These are phyloP conservation scores for Triplophysa rosa DNA, from an alignment of 2,113 vertebrate genomes.

Conservation along the genomic window DNA sequence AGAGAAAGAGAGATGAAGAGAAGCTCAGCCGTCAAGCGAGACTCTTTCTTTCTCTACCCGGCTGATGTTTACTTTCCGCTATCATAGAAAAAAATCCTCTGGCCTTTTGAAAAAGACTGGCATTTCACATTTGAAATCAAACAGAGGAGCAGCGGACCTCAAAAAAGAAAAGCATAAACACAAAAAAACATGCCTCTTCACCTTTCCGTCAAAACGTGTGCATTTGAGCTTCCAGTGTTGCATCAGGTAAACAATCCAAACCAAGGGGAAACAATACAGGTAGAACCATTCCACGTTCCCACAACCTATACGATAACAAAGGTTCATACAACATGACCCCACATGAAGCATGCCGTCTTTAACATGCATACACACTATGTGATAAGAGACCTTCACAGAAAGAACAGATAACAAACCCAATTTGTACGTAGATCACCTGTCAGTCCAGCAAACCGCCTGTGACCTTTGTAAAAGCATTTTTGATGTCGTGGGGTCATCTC, in stretches of 20 bases:
- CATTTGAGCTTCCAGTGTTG: not conserved
- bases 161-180: not conserved
- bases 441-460: conserved; percentile 10
- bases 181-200: not conserved
- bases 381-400: not conserved
- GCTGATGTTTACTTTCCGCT: not conserved
- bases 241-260: too few relatives aligned
- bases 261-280: too few relatives aligned
- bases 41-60: not conserved
- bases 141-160: not conserved
- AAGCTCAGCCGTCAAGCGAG: not conserved
- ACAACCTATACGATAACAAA: too few relatives aligned
- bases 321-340: too few relatives aligned
- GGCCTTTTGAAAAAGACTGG: not conserved
- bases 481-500: conserved; percentile 32
- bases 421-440: not conserved
- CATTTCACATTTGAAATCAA: conserved; percentile 13
- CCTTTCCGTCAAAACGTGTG: not conserved
- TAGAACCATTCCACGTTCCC: too few relatives aligned
- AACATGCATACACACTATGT: not conserved
- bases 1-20: conserved; percentile 35
- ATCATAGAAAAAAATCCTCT: not conserved
- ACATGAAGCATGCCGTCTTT: not conserved
- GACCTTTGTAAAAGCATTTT: conserved; percentile 16
- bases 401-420: not conserved